Evolutionary conservation across 2,113 vertebrate species (phyloP).

Genomic region (Thryonomys swinderianus): DNA sequence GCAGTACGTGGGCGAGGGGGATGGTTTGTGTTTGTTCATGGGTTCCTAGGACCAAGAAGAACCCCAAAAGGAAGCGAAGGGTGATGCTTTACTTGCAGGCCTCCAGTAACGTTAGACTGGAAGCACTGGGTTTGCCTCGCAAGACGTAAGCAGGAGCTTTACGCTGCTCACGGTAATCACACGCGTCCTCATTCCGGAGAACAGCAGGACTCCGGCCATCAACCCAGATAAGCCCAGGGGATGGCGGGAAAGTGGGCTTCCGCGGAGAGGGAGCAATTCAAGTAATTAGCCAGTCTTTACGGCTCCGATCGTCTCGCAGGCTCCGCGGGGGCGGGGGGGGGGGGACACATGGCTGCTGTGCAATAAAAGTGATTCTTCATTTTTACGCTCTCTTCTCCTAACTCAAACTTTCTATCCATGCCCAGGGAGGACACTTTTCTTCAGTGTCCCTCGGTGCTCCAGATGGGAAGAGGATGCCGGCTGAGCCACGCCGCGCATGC

Average conservation of each 20-base stretch:
- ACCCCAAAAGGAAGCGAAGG: background rate
- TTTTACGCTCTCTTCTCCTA: constrained; percentile 37
- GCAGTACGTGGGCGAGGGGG: background rate
- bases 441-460: background rate
- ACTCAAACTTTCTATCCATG: constrained; percentile 24
- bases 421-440: constrained; percentile 32
- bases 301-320: constrained; percentile 51
- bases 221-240: constrained; percentile 70
- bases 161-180: constrained; percentile 54
- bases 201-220: constrained; percentile 76
- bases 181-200: constrained; percentile 70
- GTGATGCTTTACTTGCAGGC: background rate
- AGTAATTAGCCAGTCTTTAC: constrained; percentile 80
- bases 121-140: constrained; percentile 51
- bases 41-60: background rate
- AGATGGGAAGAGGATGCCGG: background rate
- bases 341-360: background rate
- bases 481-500: background rate
- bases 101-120: background rate
- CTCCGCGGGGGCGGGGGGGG: constrained; percentile 44
- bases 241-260: constrained; percentile 52
- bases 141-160: constrained; percentile 73
- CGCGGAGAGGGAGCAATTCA: constrained; percentile 71
- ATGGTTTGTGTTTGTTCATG: background rate
- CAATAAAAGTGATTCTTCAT: constrained; percentile 52